Evolutionary conservation across 2,113 vertebrate species (phyloP).

Genomic region (Grammomys dolichurus): DNA sequence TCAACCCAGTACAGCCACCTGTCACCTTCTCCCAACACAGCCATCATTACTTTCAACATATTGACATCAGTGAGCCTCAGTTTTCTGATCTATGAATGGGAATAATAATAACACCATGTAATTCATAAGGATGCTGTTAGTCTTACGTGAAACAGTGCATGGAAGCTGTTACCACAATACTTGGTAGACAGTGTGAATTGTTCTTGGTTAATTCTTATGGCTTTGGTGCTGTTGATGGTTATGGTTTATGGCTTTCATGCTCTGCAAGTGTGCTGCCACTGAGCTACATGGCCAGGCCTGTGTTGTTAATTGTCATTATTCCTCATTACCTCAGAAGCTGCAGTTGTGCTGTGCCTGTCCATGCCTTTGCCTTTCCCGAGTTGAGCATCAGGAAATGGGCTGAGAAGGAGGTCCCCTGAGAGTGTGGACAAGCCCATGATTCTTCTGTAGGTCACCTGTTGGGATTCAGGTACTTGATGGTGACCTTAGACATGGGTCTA

Average conservation of each 20-base stretch:
- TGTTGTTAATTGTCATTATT: not conserved
- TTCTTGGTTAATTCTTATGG: not conserved
- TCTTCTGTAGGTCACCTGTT: not conserved
- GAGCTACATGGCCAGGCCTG: too few species aligned
- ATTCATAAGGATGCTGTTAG: not conserved
- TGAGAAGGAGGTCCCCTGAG: not conserved
- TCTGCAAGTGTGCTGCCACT: not conserved
- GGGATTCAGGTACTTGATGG: not conserved
- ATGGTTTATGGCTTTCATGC: not conserved
- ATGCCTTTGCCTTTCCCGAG: not conserved
- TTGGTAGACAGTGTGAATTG: not conserved
- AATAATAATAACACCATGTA: not conserved
- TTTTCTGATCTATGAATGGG: constrained; percentile 8
- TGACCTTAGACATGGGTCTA: not conserved
- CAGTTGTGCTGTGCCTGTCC: not conserved
- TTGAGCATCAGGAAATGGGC: not conserved
- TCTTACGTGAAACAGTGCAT: not conserved
- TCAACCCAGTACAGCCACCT: not conserved
- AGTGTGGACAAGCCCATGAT: not conserved
- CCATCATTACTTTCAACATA: not conserved
- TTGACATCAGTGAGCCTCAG: not conserved
- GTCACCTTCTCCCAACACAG: not conserved
- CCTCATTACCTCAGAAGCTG: not conserved
- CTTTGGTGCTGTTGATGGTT: not conserved
- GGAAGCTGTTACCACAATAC: not conserved